A percentile compares a stretch with the other conserved stretches of the same genome.
Evolutionary conservation across 1,140 invertebrate species (phyloP).

Genomic region (Drosophila navojoa): DNA sequence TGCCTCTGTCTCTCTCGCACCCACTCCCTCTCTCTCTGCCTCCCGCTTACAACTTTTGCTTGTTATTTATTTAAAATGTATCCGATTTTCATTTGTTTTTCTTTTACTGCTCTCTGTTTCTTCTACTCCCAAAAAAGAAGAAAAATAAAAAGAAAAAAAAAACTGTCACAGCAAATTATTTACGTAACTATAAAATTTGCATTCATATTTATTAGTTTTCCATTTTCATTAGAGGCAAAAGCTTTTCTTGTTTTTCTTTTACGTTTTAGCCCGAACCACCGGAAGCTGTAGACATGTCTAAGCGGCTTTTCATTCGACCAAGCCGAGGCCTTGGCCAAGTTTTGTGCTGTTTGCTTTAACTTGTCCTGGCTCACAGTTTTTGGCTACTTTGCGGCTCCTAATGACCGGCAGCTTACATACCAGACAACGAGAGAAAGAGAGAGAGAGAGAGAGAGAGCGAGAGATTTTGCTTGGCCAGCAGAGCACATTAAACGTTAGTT

Average conservation of each 20-base stretch:
- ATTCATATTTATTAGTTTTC: slow-evolving; percentile 66
- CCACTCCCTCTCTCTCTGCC: slow-evolving; percentile 3
- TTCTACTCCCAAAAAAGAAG: too few relatives aligned
- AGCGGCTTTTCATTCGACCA: slow-evolving; percentile 66
- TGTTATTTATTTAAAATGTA: slow-evolving; percentile 73
- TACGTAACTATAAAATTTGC: slow-evolving; percentile 60
- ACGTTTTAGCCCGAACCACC: slow-evolving; percentile 9
- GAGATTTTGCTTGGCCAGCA: slow-evolving; percentile 22
- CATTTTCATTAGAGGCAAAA: slow-evolving; percentile 43
- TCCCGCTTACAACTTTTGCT: slow-evolving; percentile 34
- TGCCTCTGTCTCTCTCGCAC: slow-evolving; percentile 1
- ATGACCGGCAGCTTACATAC: slow-evolving; percentile 51
- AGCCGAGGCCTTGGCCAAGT: slow-evolving; percentile 42
- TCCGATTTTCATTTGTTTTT: slow-evolving; percentile 12
- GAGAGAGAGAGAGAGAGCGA: background rate
- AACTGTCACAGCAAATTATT: slow-evolving; percentile 66
- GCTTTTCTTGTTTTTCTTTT: background rate
- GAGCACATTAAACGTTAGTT: slow-evolving; percentile 38
- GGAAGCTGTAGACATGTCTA: slow-evolving; percentile 67
- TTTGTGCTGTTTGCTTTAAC: slow-evolving; percentile 5
- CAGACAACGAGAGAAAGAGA: background rate
- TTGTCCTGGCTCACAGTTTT: slow-evolving; percentile 11
- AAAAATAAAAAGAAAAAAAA: slow-evolving; percentile 1
- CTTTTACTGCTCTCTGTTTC: slow-evolving; percentile 21
- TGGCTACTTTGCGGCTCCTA: slow-evolving; percentile 45